Percentiles rank a stretch among this genome's conserved stretches.
Conservation (phyloP, 2,113 vertebrate genomes). For the Vombatus ursinus region DNA sequence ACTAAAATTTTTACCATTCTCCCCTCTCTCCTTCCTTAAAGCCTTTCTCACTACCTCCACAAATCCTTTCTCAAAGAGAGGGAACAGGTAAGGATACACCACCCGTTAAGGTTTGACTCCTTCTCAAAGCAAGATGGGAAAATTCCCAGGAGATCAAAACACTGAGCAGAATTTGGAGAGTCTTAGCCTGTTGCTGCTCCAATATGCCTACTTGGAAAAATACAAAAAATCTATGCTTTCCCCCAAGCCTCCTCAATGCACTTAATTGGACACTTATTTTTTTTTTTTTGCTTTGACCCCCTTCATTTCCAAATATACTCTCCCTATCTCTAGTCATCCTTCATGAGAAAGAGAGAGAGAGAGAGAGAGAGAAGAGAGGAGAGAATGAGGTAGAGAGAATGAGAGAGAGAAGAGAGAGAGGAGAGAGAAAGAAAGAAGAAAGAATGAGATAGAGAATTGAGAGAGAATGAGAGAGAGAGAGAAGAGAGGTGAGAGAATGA, state of each 20-base stretch:
- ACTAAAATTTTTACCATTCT: background rate
- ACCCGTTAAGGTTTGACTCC: background rate
- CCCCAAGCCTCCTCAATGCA: background rate
- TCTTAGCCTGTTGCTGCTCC: background rate
- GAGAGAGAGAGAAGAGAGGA: too few relatives aligned
- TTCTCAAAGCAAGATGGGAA: background rate
- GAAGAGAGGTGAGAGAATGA: too few relatives aligned
- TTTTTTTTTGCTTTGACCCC: background rate
- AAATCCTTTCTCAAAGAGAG: background rate
- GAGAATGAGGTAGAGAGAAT: too few relatives aligned
- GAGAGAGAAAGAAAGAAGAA: too few relatives aligned
- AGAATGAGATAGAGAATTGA: too few relatives aligned
- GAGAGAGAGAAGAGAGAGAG: too few relatives aligned
- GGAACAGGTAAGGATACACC: too few relatives aligned
- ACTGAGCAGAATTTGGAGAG: too few relatives aligned
- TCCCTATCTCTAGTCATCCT: background rate
- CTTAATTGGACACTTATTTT: background rate
- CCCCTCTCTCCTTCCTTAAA: background rate
- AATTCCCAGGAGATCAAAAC: too few relatives aligned
- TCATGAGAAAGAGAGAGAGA: too few relatives aligned
- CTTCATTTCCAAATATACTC: background rate
- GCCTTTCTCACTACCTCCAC: background rate
- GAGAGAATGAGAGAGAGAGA: background rate
- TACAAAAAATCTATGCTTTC: background rate
- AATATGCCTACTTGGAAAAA: background rate